Evolutionary conservation across 2,888 invertebrate genomes (phyloP).

Genomic region (Hedya salicella): DNA sequence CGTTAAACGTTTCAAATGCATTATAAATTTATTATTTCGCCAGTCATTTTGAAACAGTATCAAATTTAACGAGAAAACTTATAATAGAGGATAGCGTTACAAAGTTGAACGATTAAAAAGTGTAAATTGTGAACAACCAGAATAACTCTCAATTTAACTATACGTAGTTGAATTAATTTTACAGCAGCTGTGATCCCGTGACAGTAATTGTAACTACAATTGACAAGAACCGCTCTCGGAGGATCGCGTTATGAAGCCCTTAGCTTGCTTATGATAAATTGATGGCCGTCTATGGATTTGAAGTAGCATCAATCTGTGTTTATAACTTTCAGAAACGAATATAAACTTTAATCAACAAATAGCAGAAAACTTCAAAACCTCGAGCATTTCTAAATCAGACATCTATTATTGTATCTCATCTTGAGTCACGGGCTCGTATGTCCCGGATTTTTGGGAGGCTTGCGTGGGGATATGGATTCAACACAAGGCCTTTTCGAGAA

Average conservation of each 20-base stretch:
- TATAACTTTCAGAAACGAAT: too few species aligned
- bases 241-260: background rate
- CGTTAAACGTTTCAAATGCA: background rate
- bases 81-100: slow-evolving; percentile 32
- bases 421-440: too few species aligned
- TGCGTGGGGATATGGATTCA: too few species aligned
- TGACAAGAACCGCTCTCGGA: slow-evolving; percentile 17
- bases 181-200: slow-evolving; percentile 20
- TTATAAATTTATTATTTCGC: background rate
- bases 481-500: too few species aligned
- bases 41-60: slow-evolving; percentile 9
- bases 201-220: slow-evolving; percentile 29
- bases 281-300: background rate
- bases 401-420: too few species aligned
- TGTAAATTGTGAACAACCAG: slow-evolving; percentile 3
- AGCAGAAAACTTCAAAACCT: too few species aligned
- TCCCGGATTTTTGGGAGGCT: too few species aligned
- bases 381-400: too few species aligned
- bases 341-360: too few species aligned
- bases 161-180: too few species aligned
- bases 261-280: slow-evolving; percentile 3
- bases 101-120: slow-evolving; percentile 24
- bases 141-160: background rate
- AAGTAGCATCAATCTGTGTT: background rate
- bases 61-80: slow-evolving; percentile 34